Evolutionary conservation across 2,113 vertebrate genomes (phyloP), one percentile per base, ranked within the genome.

Genomic region (Campylorhamphus procurvoides): DNA sequence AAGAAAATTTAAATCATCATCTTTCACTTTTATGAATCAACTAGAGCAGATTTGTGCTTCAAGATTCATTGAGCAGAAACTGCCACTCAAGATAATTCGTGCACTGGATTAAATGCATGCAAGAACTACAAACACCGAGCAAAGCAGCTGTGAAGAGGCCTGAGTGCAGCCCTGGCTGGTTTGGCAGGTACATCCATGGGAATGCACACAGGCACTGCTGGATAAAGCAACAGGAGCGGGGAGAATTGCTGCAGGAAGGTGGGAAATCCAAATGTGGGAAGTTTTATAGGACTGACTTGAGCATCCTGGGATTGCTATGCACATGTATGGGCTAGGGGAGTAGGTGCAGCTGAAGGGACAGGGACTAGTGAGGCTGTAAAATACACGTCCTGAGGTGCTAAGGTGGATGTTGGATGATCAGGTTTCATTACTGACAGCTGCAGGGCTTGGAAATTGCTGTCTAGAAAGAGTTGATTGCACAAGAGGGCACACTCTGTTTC

Each of bases 1-100:
- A 96, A 89, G 63, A 92, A 96, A 95, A 91, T 81, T 69, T 79
- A 97, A 84, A 10, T 87, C 42, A 67, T 31, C 84, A n/a, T 27
- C 77, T 89, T 83, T 49, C 22, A 23, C 28, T 29, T 90, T 35
- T 44, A 33, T 67, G 63, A 76, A 68, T 84, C 49, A 82, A 19
- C 72, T 56, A 39, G 81, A 87, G 46, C 42, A 74, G 66, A 79
- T 93, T 92, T 79, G 42, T 80, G 40, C 55, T 87, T 69, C 68
- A 74, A 67, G 64, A 92, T 90, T 81, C 42, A 50, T 72, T 74
- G 50, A 89, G 71, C 80, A 78, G 73, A 96, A 95, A 82, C 55
- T 93, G 76, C 66, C 93, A 35, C 90, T 86, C 44, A 46, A 60
- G 91, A 59, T 29, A 74, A 67, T 91, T 77, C 78, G 60, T 73